Conservation (phyloP, 1,140 invertebrate species). For the Drosophila lacteicornis region DNA sequence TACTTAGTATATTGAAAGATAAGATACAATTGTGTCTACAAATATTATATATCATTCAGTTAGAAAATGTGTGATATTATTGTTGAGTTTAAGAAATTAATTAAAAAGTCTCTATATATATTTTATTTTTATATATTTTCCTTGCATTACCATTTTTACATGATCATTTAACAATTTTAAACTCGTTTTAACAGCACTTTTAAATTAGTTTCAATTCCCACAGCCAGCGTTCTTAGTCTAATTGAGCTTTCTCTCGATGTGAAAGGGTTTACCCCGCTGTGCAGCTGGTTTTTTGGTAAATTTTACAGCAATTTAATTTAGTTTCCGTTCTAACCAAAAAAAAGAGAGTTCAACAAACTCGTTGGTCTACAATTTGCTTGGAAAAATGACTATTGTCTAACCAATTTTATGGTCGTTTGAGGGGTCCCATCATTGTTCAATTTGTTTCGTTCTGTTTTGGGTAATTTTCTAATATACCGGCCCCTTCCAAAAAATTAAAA, state of each 20-base stretch:
- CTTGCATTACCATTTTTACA: neutral
- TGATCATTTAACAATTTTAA: neutral
- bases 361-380: conserved; percentile 21
- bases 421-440: conserved; percentile 34
- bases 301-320: conserved; percentile 59
- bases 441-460: conserved; percentile 17
- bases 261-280: conserved; percentile 40
- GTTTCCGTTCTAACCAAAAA: conserved; percentile 41
- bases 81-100: too few species aligned
- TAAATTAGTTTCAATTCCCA: conserved; percentile 10
- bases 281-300: conserved; percentile 27
- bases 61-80: too few species aligned
- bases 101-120: too few species aligned
- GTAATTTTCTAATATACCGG: too few species aligned
- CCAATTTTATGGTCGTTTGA: conserved; percentile 41
- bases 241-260: conserved; percentile 30
- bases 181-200: neutral
- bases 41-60: neutral
- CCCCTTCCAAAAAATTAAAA: too few species aligned
- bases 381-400: conserved; percentile 24
- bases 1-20: conserved; percentile 1
- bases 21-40: neutral
- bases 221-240: conserved; percentile 9
- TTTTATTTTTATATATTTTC: neutral
- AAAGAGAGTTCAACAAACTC: conserved; percentile 46